Evolutionary conservation across 2,888 invertebrate species (phyloP).

Genomic region (Tetranychus piercei): DNA sequence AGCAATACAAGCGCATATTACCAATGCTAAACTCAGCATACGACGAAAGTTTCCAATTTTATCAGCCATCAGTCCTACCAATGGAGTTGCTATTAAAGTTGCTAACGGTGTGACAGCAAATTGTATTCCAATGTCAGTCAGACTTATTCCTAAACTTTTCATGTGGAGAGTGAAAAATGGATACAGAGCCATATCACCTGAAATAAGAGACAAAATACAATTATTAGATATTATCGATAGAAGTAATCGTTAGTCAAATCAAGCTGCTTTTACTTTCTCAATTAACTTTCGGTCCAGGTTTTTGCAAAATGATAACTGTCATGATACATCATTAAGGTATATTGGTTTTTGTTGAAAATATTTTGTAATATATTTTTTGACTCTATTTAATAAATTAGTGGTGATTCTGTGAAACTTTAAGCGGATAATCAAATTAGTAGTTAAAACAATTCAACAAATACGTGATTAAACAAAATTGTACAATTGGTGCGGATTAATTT

Average conservation of each 20-base stretch:
- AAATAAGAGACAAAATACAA: not conserved
- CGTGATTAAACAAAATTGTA: too few species aligned
- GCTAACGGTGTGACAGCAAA: constrained; percentile 55
- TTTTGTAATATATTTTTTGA: too few species aligned
- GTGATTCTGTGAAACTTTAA: too few species aligned
- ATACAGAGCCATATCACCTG: constrained; percentile 52
- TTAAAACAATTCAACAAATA: too few species aligned
- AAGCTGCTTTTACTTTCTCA: not conserved
- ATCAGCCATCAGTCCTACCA: constrained; percentile 56
- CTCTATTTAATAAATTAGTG: too few species aligned
- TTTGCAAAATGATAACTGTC: too few species aligned
- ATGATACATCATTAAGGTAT: too few species aligned
- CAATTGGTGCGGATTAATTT: too few species aligned
- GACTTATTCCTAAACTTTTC: constrained; percentile 55
- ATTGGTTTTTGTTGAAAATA: too few species aligned
- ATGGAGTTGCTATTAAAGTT: constrained; percentile 55
- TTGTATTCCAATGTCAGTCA: constrained; percentile 43
- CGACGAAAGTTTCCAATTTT: constrained; percentile 63
- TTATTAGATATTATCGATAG: not conserved
- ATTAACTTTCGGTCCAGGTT: not conserved
- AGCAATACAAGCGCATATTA: constrained; percentile 10
- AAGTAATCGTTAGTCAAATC: not conserved
- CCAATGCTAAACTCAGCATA: constrained; percentile 17
- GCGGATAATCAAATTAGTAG: too few species aligned
- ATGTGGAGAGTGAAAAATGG: constrained; percentile 62